Evolutionary conservation across 2,888 invertebrate genomes (phyloP), one percentile per base, ranked within the genome.

Genomic region (Platycheirus albimanus): DNA sequence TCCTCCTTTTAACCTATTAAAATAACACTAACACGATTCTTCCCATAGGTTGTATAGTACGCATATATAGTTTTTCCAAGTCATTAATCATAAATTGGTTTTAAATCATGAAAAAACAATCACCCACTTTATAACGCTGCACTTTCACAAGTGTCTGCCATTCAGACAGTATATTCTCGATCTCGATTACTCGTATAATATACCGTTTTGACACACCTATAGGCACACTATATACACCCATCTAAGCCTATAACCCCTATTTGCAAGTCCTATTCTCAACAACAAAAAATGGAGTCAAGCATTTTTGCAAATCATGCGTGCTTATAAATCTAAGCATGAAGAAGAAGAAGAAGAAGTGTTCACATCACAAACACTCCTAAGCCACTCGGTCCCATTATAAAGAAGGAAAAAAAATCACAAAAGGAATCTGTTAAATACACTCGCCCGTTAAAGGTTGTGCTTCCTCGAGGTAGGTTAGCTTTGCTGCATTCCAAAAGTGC

Each of bases 231-330:
- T n/a, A n/a, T n/a, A 52, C 3, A n/a, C 20, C 15, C 4, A 30
- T 15, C 13, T 33, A 19, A 4, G 19, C 36, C 54, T 20, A n/a
- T n/a, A 54, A 56, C 19, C 45, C 28, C 19, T 30, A 61, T 45
- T 61, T 61, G 28, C 61, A 45, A 30, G 43, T 61, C 45, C 61
- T 61, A 30, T 45, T 19, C 28, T 61, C 45, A 61, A 61, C 61
- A 61, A 61, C 30, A 64, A 38, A 33, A 56, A 77, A 77, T 8
- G 61, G 43, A 83, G 77, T 83, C 83, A 83, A 83, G 83, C 45
- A 78, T 52, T 61, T 61, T 61, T 45, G 61, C 61, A 45, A 61
- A 45, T 61, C 61, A 61, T 61, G 61, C 61, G 61, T 45, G 45
- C 45, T 61, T 61, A 30, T 30, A 45, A 30, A 17, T 45, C 61